Evolutionary conservation across 2,113 vertebrate genomes (phyloP).

Genomic region (Alligator mississippiensis): DNA sequence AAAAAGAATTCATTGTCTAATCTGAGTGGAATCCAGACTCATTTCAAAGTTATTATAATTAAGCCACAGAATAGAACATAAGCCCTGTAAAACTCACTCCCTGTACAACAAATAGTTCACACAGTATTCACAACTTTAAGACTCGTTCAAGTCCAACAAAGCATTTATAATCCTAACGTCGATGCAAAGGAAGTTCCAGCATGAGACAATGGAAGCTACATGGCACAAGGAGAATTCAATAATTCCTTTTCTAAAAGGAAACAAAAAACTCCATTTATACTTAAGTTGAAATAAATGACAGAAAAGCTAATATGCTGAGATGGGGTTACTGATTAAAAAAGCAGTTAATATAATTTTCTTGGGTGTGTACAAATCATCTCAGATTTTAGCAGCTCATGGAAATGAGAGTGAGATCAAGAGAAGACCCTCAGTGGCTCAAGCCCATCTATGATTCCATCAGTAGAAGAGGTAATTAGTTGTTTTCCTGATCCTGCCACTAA

Average conservation of each 20-base stretch:
- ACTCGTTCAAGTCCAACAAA: background rate
- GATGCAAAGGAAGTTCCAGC: background rate
- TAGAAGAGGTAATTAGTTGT: background rate
- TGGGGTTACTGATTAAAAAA: background rate
- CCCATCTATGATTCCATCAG: background rate
- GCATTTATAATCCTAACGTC: background rate
- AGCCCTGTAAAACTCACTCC: background rate
- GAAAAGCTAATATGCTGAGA: background rate
- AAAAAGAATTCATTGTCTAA: background rate
- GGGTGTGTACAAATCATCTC: background rate
- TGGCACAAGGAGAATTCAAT: background rate
- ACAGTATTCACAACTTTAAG: background rate
- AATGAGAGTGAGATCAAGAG: background rate
- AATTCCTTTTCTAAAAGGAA: background rate
- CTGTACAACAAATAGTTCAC: background rate
- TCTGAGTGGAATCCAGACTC: background rate
- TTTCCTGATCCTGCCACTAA: background rate
- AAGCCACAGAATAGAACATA: background rate
- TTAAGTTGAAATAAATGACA: background rate
- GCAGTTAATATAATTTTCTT: background rate
- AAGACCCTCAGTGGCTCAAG: background rate
- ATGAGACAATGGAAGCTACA: background rate
- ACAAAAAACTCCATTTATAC: background rate
- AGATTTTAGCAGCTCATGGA: background rate
- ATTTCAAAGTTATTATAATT: background rate